Evolutionary conservation across 1,140 invertebrate genomes (phyloP).

Genomic region (Cydia amplana): DNA sequence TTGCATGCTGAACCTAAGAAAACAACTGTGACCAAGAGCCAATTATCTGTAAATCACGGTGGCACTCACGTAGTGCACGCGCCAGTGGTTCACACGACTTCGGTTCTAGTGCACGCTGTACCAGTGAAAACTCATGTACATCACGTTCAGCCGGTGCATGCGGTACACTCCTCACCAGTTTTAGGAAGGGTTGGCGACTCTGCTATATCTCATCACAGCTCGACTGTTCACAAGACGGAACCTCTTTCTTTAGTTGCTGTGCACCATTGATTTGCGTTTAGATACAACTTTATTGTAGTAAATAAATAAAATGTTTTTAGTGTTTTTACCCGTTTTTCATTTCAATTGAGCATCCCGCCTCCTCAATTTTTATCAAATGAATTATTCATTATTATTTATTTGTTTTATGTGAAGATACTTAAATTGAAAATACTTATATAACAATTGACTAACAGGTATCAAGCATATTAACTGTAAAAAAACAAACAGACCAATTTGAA

Average conservation of each 20-base stretch:
- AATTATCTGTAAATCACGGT: slow-evolving; percentile 47
- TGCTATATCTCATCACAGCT: slow-evolving; percentile 59
- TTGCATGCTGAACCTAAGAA: slow-evolving; percentile 42
- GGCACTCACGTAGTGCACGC: slow-evolving; percentile 47
- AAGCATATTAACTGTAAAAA: too few relatives aligned
- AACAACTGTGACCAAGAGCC: slow-evolving; percentile 43
- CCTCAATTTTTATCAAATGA: too few relatives aligned
- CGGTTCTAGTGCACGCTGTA: slow-evolving; percentile 37
- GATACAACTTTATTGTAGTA: slow-evolving; percentile 32
- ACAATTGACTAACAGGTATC: too few relatives aligned
- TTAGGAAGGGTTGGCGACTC: slow-evolving; percentile 50
- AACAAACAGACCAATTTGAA: too few relatives aligned
- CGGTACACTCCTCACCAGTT: slow-evolving; percentile 54
- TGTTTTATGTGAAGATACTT: too few relatives aligned
- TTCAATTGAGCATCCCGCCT: neutral
- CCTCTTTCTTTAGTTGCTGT: slow-evolving; percentile 47
- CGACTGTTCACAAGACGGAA: slow-evolving; percentile 60
- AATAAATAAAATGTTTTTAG: neutral
- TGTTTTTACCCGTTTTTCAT: neutral
- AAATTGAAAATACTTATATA: too few relatives aligned
- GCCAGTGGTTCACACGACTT: slow-evolving; percentile 40
- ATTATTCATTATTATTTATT: too few relatives aligned
- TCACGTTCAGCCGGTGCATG: slow-evolving; percentile 51
- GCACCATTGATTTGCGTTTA: slow-evolving; percentile 43
- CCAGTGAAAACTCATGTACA: slow-evolving; percentile 36